Evolutionary conservation across 2,888 invertebrate species (phyloP).

Genomic region (Lasioglossum zephyrum): DNA sequence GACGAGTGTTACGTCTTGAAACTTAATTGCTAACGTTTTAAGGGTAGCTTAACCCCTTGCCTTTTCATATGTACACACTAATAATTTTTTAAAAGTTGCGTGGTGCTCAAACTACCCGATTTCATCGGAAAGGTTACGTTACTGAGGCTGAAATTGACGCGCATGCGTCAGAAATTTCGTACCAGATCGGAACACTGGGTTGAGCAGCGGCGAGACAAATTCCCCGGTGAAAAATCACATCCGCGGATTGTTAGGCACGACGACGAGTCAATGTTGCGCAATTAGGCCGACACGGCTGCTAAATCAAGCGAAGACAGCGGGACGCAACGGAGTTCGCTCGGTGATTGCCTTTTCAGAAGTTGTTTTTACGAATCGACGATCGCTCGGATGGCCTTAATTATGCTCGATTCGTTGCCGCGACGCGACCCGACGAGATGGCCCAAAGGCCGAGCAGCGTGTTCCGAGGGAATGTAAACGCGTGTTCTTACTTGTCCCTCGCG

Average conservation of each 20-base stretch:
- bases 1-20: too few species aligned
- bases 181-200: too few species aligned
- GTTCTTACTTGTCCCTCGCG: neutral
- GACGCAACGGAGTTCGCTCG: neutral
- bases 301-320: conserved; percentile 12
- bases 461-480: neutral
- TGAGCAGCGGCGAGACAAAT: too few species aligned
- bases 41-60: too few species aligned
- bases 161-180: too few species aligned
- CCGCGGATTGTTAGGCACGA: conserved; percentile 35
- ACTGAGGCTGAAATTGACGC: too few species aligned
- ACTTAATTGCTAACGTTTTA: too few species aligned
- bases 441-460: neutral
- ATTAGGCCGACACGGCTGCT: conserved; percentile 29
- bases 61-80: too few species aligned
- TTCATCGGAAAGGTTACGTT: too few species aligned
- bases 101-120: too few species aligned
- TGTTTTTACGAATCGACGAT: conserved; percentile 5
- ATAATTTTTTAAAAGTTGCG: too few species aligned
- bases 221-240: neutral
- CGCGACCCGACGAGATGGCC: too few species aligned
- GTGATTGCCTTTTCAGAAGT: conserved; percentile 9
- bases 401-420: conserved; percentile 13
- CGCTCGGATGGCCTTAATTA: conserved; percentile 30
- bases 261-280: conserved; percentile 62